Base-by-base conservation (phyloP, 2,113 vertebrate species). In the Andinoacara biseriatus region DNA sequence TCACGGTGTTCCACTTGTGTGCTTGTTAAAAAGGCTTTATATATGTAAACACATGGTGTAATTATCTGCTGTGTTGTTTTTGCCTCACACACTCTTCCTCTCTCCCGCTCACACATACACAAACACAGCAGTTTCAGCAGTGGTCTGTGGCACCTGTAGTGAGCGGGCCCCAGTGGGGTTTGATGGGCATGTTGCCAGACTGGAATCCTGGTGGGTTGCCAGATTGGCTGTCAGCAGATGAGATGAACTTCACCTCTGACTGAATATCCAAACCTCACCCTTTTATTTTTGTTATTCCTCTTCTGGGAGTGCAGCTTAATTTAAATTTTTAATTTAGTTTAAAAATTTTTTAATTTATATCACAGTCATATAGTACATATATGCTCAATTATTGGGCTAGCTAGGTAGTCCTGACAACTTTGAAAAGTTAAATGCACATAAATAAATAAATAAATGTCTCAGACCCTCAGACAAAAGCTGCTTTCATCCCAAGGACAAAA, bases 21-120 rank as follows among this genome's bases (percentile, higher is more conserved):
- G 84, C 92, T 87, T 54, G 86, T 93, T 90, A 92, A 94, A 93
- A 90, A 75, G 14, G 24, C 33, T 83, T 90, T 83, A 63, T 87
- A 59, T 18, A 87, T 87, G 90, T 90, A 92, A 93, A 91, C 90
- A 93, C 86, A 69, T 90, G 90, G 72, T 13, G 5, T 49, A 69
- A 69, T 69, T 18, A 69, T 69, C 65, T 49, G 38, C 40, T 29
- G 40, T 69, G 65, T 49, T 49, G 40, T 82, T 54, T 75, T 29
- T 59, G 17, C 10, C 54, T 11, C 75, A 49, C 54, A 11, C 52
- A 54, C 49, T 0, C 49, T 26, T 40, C 0, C 38, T 43, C 52
- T 56, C 54, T 1, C 33, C 1, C 7, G 22, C 74, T 49, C 63
- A 40, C 58, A 59, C 61, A 33, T 22, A 31, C 24, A 54, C 63